Conservation (phyloP, 2,888 invertebrate genomes). For the Stenichneumon culpator region DNA sequence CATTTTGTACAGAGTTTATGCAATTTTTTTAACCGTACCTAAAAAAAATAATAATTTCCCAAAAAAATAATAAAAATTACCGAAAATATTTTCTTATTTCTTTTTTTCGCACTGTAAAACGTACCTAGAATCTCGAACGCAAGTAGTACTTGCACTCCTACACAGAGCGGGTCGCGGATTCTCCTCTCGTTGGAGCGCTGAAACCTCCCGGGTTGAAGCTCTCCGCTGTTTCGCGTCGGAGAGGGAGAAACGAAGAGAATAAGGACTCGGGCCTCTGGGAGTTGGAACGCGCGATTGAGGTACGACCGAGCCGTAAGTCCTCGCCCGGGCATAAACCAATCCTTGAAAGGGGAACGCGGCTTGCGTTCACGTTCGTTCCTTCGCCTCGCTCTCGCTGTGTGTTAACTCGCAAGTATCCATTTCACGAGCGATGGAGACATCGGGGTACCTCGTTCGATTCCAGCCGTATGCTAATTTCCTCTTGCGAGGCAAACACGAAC, state of each 20-base stretch:
- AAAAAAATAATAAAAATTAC: too few species aligned
- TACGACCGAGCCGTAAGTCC: slow-evolving; percentile 77
- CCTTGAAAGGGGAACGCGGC: slow-evolving; percentile 76
- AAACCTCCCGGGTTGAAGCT: slow-evolving; percentile 56
- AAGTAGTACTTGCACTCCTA: neutral
- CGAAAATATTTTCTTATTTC: too few species aligned
- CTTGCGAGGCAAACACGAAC: slow-evolving; percentile 69
- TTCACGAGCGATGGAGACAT: slow-evolving; percentile 84
- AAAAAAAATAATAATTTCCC: too few species aligned
- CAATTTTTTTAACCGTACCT: too few species aligned
- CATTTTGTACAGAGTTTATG: too few species aligned
- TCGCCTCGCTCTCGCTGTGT: slow-evolving; percentile 60
- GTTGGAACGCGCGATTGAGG: slow-evolving; percentile 71
- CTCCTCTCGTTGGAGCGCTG: slow-evolving; percentile 12
- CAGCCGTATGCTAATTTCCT: slow-evolving; percentile 81
- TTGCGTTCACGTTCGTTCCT: slow-evolving; percentile 24
- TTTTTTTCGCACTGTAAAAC: too few species aligned
- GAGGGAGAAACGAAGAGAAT: slow-evolving; percentile 30
- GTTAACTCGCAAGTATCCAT: slow-evolving; percentile 78
- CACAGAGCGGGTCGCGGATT: slow-evolving; percentile 9
- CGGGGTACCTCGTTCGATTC: slow-evolving; percentile 80
- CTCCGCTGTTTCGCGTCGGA: slow-evolving; percentile 32
- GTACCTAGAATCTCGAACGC: neutral
- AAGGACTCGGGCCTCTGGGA: slow-evolving; percentile 32
- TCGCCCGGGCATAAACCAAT: slow-evolving; percentile 81